These are phyloP conservation scores for Bactericera cockerelli DNA, from an alignment of 1,140 invertebrate genomes.

Conservation along the genomic window DNA sequence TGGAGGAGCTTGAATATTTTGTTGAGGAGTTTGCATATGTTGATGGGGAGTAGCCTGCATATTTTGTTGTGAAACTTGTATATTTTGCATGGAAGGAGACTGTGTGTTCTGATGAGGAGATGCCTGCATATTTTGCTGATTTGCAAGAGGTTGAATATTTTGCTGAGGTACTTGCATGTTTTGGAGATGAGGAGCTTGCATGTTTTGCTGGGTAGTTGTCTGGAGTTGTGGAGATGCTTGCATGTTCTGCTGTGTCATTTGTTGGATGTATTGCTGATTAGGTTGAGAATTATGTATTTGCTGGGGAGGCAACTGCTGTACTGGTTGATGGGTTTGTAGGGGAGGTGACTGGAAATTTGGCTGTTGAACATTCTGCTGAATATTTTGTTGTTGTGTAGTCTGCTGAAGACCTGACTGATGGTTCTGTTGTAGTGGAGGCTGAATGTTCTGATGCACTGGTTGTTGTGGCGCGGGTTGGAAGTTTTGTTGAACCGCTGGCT, in stretches of 20 bases:
- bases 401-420: conserved; percentile 18
- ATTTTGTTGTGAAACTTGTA: conserved; percentile 10
- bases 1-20: no score
- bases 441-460: conserved; percentile 18
- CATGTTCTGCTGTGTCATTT: no score
- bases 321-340: conserved; percentile 15
- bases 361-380: not conserved
- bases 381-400: conserved; percentile 6
- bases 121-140: conserved; percentile 15
- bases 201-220: conserved; percentile 15
- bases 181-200: no score
- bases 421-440: conserved; percentile 21
- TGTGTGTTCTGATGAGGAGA: no score
- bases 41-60: no score
- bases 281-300: not conserved
- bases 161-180: conserved; percentile 12
- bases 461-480: conserved; percentile 17
- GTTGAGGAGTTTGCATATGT: conserved; percentile 16
- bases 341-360: not conserved
- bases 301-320: conserved; percentile 12
- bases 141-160: no score
- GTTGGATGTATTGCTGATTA: conserved; percentile 18
- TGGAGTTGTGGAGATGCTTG: not conserved
- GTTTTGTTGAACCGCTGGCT: conserved; percentile 8
- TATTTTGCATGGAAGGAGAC: conserved; percentile 1